These are phyloP conservation scores for Clarias macrocephalus DNA, from an alignment of 2,113 vertebrate species.

Conservation along the genomic window DNA sequence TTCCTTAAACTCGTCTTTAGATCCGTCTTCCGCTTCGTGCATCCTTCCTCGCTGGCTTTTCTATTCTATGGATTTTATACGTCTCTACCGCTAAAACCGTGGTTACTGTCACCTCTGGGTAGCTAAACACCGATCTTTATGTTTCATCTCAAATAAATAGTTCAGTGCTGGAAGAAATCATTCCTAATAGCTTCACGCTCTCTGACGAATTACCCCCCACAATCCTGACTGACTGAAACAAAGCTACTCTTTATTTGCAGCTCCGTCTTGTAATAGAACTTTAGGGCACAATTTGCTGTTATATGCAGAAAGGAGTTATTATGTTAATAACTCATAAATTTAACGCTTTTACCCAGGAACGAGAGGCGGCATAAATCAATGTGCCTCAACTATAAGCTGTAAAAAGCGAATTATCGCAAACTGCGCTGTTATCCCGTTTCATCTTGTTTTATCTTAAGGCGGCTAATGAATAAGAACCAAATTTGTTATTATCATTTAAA, in stretches of 20 bases:
- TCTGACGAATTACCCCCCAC: constrained; percentile 47
- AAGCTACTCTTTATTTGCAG: neutral
- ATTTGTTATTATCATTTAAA: neutral
- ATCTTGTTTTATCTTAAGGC: neutral
- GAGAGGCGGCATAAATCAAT: neutral
- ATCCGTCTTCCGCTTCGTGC: neutral
- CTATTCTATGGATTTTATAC: neutral
- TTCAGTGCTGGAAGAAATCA: constrained; percentile 1
- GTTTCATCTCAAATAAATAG: neutral
- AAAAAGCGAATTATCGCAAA: neutral
- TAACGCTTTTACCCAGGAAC: neutral
- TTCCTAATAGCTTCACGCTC: constrained; percentile 54
- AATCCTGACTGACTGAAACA: constrained; percentile 24
- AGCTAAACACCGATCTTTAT: neutral
- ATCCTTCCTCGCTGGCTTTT: neutral
- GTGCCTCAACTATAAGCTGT: neutral
- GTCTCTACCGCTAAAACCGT: neutral
- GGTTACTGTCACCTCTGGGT: neutral
- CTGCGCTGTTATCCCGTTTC: neutral
- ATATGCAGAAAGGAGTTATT: neutral
- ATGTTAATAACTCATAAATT: neutral
- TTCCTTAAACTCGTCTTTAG: neutral
- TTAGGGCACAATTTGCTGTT: constrained; percentile 2
- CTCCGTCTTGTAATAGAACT: neutral
- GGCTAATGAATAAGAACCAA: neutral